Evolutionary conservation across 2,888 invertebrate genomes (phyloP).

Genomic region (Neoascia interrupta): DNA sequence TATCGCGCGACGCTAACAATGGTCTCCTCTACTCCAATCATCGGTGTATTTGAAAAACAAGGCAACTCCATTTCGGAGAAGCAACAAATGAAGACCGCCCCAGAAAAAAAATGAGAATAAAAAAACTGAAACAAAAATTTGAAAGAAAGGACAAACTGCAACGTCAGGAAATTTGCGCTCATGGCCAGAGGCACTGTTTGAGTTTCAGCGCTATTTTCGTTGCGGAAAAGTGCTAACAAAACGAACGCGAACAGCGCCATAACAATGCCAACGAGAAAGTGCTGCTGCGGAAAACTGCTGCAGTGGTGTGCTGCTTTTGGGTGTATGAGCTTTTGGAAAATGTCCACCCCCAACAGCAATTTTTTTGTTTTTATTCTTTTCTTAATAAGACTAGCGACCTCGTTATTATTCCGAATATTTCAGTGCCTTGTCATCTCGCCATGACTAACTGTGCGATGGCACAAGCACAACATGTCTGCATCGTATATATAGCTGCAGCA

Average conservation of each 20-base stretch:
- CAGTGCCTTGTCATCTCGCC: slow-evolving; percentile 28
- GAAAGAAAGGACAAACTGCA: slow-evolving; percentile 14
- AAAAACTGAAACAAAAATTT: too few species aligned
- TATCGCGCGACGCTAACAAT: too few species aligned
- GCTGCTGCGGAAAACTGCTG: slow-evolving; percentile 11
- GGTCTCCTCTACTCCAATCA: too few species aligned
- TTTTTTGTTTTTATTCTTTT: background rate
- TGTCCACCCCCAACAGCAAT: background rate
- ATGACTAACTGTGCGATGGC: slow-evolving; percentile 12
- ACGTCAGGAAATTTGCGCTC: slow-evolving; percentile 12
- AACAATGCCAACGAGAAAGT: slow-evolving; percentile 18
- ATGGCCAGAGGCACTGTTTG: slow-evolving; percentile 21
- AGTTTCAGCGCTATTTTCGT: slow-evolving; percentile 2
- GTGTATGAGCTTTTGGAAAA: slow-evolving; percentile 7
- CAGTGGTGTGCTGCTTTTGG: slow-evolving; percentile 16
- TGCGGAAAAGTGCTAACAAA: slow-evolving; percentile 11
- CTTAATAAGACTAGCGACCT: slow-evolving; percentile 47
- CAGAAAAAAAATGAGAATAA: too few species aligned
- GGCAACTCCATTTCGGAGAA: too few species aligned
- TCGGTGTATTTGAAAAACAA: too few species aligned
- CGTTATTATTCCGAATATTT: slow-evolving; percentile 37
- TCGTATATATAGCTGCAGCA: background rate
- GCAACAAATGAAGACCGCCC: too few species aligned
- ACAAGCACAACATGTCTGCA: slow-evolving; percentile 23
- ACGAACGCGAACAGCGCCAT: background rate